Percentiles rank a stretch among this genome's conserved stretches.
phyloP scores from a whole-genome alignment of 1,140 invertebrate genomes.

The Belonocnema kinseyi region DNA sequence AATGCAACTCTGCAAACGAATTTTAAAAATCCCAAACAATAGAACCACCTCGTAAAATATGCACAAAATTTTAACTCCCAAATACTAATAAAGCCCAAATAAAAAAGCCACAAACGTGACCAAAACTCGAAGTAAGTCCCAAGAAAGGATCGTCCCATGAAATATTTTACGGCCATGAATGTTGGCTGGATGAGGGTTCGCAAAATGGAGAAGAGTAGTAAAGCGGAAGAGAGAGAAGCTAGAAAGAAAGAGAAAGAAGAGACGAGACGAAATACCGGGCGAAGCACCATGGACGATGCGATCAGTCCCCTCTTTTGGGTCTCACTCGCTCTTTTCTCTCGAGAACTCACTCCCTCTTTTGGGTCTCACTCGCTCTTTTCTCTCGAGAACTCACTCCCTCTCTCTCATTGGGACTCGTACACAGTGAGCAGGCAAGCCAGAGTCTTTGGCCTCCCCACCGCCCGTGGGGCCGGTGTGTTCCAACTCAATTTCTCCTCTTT shows the following conservation, averaged over 20 bases:
- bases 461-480: slow-evolving; percentile 58
- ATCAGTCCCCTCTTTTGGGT: slow-evolving; percentile 30
- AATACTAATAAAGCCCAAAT: neutral
- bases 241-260: slow-evolving; percentile 37
- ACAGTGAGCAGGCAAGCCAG: slow-evolving; percentile 14
- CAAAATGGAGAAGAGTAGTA: slow-evolving; percentile 32
- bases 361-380: slow-evolving; percentile 11
- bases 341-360: slow-evolving; percentile 21
- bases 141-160: slow-evolving; percentile 2
- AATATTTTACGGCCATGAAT: slow-evolving; percentile 23
- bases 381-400: slow-evolving; percentile 20
- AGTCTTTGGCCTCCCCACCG: slow-evolving; percentile 30
- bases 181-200: slow-evolving; percentile 6
- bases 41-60: too few species aligned
- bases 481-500: slow-evolving; percentile 76
- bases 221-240: slow-evolving; percentile 37
- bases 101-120: slow-evolving; percentile 1
- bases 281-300: slow-evolving; percentile 39
- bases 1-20: too few species aligned
- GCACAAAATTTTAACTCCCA: too few species aligned
- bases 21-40: too few species aligned
- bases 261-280: slow-evolving; percentile 45
- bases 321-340: slow-evolving; percentile 7
- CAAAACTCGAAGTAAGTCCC: slow-evolving; percentile 7
- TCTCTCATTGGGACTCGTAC: neutral